These are phyloP conservation scores for Mus minutoides DNA, from an alignment of 2,797 vertebrate species.

Conservation along the genomic window DNA sequence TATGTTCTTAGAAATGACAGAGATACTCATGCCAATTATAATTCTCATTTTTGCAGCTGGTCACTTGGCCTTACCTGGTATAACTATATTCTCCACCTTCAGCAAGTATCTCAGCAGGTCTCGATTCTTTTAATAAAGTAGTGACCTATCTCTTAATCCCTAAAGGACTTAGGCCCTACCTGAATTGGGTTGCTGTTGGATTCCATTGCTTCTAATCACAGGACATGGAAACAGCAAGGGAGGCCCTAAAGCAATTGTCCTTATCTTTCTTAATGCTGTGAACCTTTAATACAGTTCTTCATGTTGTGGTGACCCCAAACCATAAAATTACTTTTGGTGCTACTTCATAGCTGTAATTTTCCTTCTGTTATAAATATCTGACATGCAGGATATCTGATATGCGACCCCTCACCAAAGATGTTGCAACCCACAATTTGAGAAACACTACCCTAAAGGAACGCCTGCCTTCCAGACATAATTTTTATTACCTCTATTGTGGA, in stretches of 20 bases:
- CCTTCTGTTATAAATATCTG: background rate
- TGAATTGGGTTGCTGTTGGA: background rate
- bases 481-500: background rate
- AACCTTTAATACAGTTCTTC: background rate
- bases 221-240: background rate
- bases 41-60: background rate
- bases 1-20: background rate
- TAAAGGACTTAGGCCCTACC: background rate
- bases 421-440: background rate
- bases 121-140: background rate
- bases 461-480: background rate
- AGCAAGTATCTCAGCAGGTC: background rate
- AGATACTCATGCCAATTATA: background rate
- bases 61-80: background rate
- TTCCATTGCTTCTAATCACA: background rate
- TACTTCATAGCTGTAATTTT: background rate
- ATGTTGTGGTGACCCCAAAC: background rate
- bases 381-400: background rate
- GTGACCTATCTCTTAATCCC: background rate
- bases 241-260: background rate
- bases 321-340: background rate
- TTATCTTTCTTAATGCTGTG: background rate
- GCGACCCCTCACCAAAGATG: background rate
- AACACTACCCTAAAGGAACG: background rate
- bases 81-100: background rate